Evolutionary conservation across 2,113 vertebrate genomes (phyloP).

Genomic region (Lophura nycthemera): DNA sequence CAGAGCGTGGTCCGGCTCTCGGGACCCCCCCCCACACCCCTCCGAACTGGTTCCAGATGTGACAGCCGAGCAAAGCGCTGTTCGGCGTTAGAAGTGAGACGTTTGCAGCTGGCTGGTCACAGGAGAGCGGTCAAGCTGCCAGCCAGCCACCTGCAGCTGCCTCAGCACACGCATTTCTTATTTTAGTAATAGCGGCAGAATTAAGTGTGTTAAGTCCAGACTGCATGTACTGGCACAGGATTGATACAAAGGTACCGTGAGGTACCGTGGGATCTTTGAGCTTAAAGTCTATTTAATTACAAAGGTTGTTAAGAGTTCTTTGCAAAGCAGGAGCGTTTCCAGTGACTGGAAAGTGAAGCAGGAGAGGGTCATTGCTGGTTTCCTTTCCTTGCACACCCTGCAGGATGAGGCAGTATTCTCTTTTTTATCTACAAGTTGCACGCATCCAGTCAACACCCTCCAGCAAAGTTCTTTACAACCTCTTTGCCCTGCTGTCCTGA

Average conservation of each 20-base stretch:
- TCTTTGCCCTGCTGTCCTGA: not conserved
- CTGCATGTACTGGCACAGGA: not conserved
- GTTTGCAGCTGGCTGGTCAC: not conserved
- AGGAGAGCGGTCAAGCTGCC: not conserved
- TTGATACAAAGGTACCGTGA: not conserved
- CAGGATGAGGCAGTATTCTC: not conserved
- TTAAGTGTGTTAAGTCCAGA: accelerated
- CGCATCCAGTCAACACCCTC: not conserved
- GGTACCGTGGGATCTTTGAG: not conserved
- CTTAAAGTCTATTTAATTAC: not conserved
- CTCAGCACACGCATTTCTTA: too few relatives aligned
- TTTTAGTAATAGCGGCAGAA: not conserved
- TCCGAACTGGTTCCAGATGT: not conserved
- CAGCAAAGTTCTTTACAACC: not conserved
- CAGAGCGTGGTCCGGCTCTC: accelerated
- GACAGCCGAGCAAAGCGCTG: not conserved
- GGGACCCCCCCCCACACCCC: too few relatives aligned
- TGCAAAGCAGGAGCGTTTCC: not conserved
- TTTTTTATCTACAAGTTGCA: conserved; percentile 38
- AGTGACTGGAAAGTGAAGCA: not conserved
- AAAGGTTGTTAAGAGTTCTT: not conserved
- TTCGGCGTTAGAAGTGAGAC: not conserved
- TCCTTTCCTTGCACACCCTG: not conserved
- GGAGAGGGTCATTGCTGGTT: not conserved
- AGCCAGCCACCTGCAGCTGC: not conserved